Conservation (phyloP, 2,113 vertebrate genomes). For the Scomber scombrus region DNA sequence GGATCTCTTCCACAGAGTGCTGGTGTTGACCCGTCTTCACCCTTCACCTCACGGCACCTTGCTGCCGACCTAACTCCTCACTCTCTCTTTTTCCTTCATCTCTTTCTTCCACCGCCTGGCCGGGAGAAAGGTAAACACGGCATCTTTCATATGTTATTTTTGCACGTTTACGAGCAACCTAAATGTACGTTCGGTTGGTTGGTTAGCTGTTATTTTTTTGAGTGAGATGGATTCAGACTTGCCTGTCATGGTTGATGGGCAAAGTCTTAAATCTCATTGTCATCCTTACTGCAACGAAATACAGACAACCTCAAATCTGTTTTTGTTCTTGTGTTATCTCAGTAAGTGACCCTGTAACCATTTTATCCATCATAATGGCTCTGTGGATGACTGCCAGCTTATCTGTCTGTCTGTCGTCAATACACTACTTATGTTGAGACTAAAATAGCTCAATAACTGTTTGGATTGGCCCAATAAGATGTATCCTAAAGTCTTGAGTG, state of each 20-base stretch:
- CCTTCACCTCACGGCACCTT: slow-evolving; percentile 57
- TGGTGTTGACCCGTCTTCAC: slow-evolving; percentile 71
- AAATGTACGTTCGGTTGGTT: not conserved
- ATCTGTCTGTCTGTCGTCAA: too few species aligned
- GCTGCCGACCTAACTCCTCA: slow-evolving; percentile 67
- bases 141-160: not conserved
- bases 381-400: too few species aligned
- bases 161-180: not conserved
- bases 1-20: slow-evolving; percentile 57
- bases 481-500: too few species aligned
- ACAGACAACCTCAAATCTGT: too few species aligned
- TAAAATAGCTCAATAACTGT: too few species aligned
- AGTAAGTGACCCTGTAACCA: not conserved
- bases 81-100: slow-evolving; percentile 17
- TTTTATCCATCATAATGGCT: not conserved
- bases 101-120: slow-evolving; percentile 36
- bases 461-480: too few species aligned
- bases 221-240: not conserved
- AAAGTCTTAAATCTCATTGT: not conserved
- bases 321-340: not conserved
- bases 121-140: slow-evolving; percentile 66
- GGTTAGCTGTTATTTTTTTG: not conserved
- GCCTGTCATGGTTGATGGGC: not conserved
- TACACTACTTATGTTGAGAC: too few species aligned
- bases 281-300: not conserved